Percentiles rank a stretch among this genome's conserved stretches.
Conservation (phyloP, 2,797 vertebrate species). For the Acanthis flammea region DNA sequence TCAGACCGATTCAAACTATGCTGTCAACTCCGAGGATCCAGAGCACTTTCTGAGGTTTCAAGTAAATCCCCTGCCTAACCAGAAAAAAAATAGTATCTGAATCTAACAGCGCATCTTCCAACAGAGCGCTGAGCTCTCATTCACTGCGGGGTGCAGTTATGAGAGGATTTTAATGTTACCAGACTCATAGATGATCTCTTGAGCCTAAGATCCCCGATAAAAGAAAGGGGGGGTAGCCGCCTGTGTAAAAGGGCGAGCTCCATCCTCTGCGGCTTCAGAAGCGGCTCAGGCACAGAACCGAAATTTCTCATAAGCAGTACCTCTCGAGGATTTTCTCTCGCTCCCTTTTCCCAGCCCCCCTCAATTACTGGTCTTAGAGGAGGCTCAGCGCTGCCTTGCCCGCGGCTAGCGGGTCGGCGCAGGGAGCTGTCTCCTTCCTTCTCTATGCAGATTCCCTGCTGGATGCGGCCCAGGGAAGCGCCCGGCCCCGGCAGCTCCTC, state of each 20-base stretch:
- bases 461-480: not conserved
- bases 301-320: not conserved
- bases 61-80: not conserved
- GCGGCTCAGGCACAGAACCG: not conserved
- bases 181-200: not conserved
- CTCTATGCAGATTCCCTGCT: conserved; percentile 2
- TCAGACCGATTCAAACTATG: not conserved
- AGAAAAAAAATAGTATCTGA: not conserved
- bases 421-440: not conserved
- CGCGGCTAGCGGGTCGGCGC: not conserved
- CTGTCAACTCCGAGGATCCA: not conserved
- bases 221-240: not conserved
- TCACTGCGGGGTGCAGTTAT: not conserved
- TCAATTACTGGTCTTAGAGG: not conserved
- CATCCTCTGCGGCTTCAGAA: not conserved
- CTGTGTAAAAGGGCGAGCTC: not conserved
- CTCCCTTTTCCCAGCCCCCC: no score
- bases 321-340: not conserved
- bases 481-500: not conserved
- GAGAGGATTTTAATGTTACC: conserved; percentile 11
- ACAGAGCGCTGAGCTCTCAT: not conserved
- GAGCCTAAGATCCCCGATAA: not conserved
- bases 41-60: not conserved
- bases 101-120: not conserved
- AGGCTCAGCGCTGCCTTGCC: not conserved